phyloP scores from a whole-genome alignment of 1,140 invertebrate species.

The Zaprionus vittiger region DNA sequence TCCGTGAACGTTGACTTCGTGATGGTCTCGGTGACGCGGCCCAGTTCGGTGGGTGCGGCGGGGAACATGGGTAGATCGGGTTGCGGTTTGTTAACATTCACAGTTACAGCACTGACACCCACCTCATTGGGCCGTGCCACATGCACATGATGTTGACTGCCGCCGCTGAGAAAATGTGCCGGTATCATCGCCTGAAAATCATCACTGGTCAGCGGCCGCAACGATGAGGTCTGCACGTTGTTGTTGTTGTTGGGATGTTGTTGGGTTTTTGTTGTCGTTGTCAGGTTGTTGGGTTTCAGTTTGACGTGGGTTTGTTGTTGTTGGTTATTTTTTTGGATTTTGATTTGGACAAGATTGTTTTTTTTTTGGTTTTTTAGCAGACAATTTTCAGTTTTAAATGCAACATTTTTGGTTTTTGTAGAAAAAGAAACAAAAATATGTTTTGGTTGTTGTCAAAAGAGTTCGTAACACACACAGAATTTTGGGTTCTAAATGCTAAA shows the following conservation, averaged over 20 bases:
- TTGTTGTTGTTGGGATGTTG: constrained; percentile 50
- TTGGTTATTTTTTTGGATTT: constrained; percentile 20
- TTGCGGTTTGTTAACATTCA: constrained; percentile 89
- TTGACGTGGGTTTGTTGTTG: constrained; percentile 12
- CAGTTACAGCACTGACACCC: constrained; percentile 86
- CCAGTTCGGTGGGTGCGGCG: constrained; percentile 92
- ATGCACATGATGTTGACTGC: constrained; percentile 83
- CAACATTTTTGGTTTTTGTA: constrained; percentile 58
- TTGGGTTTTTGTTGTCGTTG: constrained; percentile 62
- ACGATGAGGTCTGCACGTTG: constrained; percentile 85
- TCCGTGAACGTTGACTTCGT: constrained; percentile 97
- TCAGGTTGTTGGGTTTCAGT: constrained; percentile 25
- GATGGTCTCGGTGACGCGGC: constrained; percentile 95
- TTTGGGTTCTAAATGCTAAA: constrained; percentile 56
- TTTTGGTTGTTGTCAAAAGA: constrained; percentile 71
- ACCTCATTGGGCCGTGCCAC: constrained; percentile 82
- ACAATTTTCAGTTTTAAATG: constrained; percentile 57
- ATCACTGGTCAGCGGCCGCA: constrained; percentile 94
- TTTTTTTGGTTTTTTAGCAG: constrained; percentile 52
- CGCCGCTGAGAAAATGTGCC: constrained; percentile 91
- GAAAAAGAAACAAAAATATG: constrained; percentile 81
- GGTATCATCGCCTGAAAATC: constrained; percentile 97
- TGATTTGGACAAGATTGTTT: constrained; percentile 24
- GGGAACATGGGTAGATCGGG: constrained; percentile 90
- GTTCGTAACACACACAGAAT: constrained; percentile 62